phyloP scores from a whole-genome alignment of 2,797 vertebrate species.

The Lates japonicus region DNA sequence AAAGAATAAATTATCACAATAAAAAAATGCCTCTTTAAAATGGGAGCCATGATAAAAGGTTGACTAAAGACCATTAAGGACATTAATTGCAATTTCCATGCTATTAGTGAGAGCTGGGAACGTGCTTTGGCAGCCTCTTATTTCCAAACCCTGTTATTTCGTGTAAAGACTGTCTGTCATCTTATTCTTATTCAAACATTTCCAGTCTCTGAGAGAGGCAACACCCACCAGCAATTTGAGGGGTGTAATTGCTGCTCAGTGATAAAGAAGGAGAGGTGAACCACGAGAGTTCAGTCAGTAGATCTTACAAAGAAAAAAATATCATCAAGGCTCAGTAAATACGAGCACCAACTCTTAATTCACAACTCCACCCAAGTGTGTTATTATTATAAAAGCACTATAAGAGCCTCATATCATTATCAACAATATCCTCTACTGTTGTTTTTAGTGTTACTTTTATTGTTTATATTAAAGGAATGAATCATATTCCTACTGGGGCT shows the following conservation, averaged over 20 bases:
- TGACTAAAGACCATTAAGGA: slow-evolving; percentile 95
- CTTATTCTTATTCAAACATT: slow-evolving; percentile 94
- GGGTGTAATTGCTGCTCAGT: slow-evolving; percentile 95
- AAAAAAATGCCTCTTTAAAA: slow-evolving; percentile 88
- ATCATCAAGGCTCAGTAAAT: slow-evolving; percentile 68
- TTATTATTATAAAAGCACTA: slow-evolving; percentile 34
- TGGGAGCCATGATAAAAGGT: slow-evolving; percentile 92
- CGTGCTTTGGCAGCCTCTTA: slow-evolving; percentile 95
- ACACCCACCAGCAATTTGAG: slow-evolving; percentile 96
- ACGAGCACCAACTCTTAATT: slow-evolving; percentile 58
- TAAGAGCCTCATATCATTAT: slow-evolving; percentile 17
- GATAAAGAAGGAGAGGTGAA: slow-evolving; percentile 82
- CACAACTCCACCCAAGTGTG: slow-evolving; percentile 27
- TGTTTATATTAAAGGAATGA: not conserved
- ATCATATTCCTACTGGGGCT: slow-evolving; percentile 1
- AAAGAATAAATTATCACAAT: slow-evolving; percentile 94
- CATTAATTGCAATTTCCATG: slow-evolving; percentile 97
- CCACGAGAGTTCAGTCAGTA: slow-evolving; percentile 89
- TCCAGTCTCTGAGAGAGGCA: slow-evolving; percentile 89
- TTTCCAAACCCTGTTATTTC: slow-evolving; percentile 99
- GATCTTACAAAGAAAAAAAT: slow-evolving; percentile 77
- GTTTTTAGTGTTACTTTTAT: slow-evolving; percentile 3
- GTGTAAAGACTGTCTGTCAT: slow-evolving; percentile 96
- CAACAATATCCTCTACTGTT: not conserved
- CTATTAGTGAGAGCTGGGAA: slow-evolving; percentile 93